Conservation (phyloP, 2,888 invertebrate genomes). For the Nomada lathburiana region DNA sequence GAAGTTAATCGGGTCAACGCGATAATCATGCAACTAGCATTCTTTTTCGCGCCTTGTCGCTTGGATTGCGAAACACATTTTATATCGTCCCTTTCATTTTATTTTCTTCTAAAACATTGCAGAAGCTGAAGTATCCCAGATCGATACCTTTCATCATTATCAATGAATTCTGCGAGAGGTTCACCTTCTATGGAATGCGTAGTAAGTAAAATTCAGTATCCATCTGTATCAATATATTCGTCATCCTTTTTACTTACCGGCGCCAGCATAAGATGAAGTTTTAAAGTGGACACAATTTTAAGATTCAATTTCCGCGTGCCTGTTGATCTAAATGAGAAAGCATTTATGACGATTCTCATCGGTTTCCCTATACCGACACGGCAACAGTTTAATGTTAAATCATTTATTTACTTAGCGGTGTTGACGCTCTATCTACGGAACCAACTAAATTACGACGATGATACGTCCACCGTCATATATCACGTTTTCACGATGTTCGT, state of each 20-base stretch:
- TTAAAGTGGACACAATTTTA: not conserved
- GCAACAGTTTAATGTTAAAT: not conserved
- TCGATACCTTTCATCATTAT: conserved; percentile 96
- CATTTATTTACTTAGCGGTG: conserved; percentile 89
- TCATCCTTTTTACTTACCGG: not conserved
- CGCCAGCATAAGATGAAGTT: not conserved
- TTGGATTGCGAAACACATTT: not conserved
- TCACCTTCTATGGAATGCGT: conserved; percentile 98
- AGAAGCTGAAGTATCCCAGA: conserved; percentile 92
- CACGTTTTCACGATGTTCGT: conserved; percentile 95
- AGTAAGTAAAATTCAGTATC: conserved; percentile 87
- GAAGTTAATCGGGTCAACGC: conserved; percentile 32
- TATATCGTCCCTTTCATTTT: not conserved
- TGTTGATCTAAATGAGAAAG: not conserved
- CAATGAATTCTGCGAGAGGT: conserved; percentile 99
- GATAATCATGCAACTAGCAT: not conserved
- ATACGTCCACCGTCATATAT: conserved; percentile 93
- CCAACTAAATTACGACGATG: conserved; percentile 90
- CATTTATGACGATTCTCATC: not conserved
- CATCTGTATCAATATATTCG: not conserved
- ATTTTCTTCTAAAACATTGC: conserved; percentile 70
- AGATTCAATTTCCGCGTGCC: not conserved
- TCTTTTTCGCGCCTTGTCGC: not conserved
- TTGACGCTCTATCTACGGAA: conserved; percentile 94
- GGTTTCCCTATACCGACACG: no score